These are phyloP conservation scores for Falco berigora DNA, from an alignment of 2,797 vertebrate species.

Conservation along the genomic window DNA sequence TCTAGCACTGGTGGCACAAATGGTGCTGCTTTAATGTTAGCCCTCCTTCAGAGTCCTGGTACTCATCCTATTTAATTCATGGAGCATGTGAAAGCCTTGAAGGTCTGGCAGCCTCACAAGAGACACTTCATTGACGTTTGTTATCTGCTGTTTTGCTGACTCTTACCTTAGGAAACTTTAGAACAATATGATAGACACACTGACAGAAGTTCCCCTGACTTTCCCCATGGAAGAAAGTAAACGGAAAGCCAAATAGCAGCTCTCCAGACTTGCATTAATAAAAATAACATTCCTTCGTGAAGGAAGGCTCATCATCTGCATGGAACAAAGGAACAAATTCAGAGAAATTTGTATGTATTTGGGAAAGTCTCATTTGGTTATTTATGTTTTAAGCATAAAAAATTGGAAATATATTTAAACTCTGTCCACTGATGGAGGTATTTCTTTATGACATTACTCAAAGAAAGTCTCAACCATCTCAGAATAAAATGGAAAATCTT, in stretches of 20 bases:
- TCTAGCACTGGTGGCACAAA: not conserved
- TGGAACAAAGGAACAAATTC: not conserved
- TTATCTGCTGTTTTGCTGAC: not conserved
- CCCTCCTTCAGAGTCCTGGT: not conserved
- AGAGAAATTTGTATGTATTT: not conserved
- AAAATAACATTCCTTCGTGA: not conserved
- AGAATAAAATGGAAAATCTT: not conserved
- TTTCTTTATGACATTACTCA: not conserved
- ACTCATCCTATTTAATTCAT: not conserved
- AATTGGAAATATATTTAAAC: not conserved
- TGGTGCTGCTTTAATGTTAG: not conserved
- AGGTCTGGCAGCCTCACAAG: not conserved
- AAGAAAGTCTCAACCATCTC: not conserved
- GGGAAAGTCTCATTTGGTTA: not conserved
- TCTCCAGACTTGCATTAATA: not conserved
- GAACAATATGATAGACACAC: not conserved
- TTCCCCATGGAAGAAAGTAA: not conserved
- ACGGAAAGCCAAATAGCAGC: not conserved
- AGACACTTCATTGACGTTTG: not conserved
- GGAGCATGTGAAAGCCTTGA: not conserved
- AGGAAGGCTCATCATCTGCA: not conserved
- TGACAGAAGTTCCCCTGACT: not conserved
- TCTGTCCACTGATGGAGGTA: not conserved
- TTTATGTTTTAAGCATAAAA: conserved; percentile 10
- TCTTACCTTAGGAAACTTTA: not conserved